Base-by-base conservation (phyloP, 2,797 vertebrate genomes). In the Melanotaenia pygmaea region DNA sequence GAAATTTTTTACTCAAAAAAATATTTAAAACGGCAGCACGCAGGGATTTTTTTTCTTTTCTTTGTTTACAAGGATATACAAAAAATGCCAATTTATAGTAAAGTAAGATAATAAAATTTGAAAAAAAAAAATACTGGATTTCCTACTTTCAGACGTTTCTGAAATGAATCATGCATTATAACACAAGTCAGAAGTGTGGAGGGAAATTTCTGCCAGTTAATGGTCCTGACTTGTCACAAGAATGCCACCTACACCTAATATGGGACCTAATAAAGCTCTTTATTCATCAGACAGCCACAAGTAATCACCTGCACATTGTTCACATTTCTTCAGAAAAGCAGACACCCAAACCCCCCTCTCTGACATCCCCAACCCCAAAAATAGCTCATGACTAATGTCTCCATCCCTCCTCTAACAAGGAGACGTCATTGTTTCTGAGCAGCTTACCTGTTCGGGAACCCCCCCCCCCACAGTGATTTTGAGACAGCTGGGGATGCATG, bases 221-320 rank as follows among this genome's bases (percentile, higher is more conserved):
- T 45, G 16, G 16, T 45, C 43, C n/a, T 18, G 47, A 71, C 22
- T 60, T 60, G 16, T 30, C 24, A 40, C 59, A 67, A 32, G 3
- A 73, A 47, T 56, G 62, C 59, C 35, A 54, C 67, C 53, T 45
- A 70, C 38, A 24, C 63, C 64, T 72, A 63, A 74, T 38, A 35
- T 51, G 64, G 64, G 73, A 79, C 67, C 53, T 65, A 58, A 80
- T 68, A 67, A 63, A 73, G 79, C 38, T 43, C 58, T 5, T 24
- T 38, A 4, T 38, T 53, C 59, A 74, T 67, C 77, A 76, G 79
- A 68, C 87, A 76, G 63, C 53, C 81, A 57, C 12, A 28, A 79
- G 61, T 79, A 79, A 84, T 85, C 62, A 67, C 74, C 83, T 85
- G 83, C 66, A 80, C 76, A 86, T 84, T 84, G 81, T 64, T 84